phyloP scores from a whole-genome alignment of 2,113 vertebrate genomes.

The Neogale vison region DNA sequence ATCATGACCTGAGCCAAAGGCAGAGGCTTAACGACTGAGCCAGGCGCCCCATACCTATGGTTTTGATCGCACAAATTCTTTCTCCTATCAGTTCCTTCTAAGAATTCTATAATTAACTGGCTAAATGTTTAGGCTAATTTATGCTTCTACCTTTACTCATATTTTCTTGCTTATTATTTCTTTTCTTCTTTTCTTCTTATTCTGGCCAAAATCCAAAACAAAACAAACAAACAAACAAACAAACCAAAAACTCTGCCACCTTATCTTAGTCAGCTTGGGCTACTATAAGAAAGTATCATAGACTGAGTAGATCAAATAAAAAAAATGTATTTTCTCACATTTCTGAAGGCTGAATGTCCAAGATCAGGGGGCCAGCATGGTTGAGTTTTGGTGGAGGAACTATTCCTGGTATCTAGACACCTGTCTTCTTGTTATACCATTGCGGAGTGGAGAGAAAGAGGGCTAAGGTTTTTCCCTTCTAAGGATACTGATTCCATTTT shows the following conservation, averaged over 20 bases:
- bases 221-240: too few species aligned
- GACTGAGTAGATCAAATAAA: background rate
- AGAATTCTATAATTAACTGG: background rate
- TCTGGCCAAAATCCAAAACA: background rate
- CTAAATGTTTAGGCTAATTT: background rate
- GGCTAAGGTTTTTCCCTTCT: background rate
- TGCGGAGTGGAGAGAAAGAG: background rate
- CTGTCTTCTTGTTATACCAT: background rate
- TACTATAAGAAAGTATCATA: background rate
- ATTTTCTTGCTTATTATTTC: background rate
- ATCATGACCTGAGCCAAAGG: too few species aligned
- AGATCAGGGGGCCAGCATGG: background rate
- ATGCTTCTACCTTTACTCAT: background rate
- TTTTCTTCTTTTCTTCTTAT: background rate
- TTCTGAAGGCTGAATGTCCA: background rate
- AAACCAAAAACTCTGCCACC: background rate
- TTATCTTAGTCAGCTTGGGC: background rate
- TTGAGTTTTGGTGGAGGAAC: background rate
- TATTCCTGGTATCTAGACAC: background rate
- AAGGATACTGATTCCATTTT: background rate
- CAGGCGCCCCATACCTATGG: too few species aligned
- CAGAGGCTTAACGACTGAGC: too few species aligned
- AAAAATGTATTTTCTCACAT: background rate
- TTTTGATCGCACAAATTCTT: background rate
- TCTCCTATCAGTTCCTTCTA: background rate